Percentiles rank a stretch among this genome's conserved stretches.
phyloP scores from a whole-genome alignment of 1,140 invertebrate genomes.

The Druon quercuslanigerum region DNA sequence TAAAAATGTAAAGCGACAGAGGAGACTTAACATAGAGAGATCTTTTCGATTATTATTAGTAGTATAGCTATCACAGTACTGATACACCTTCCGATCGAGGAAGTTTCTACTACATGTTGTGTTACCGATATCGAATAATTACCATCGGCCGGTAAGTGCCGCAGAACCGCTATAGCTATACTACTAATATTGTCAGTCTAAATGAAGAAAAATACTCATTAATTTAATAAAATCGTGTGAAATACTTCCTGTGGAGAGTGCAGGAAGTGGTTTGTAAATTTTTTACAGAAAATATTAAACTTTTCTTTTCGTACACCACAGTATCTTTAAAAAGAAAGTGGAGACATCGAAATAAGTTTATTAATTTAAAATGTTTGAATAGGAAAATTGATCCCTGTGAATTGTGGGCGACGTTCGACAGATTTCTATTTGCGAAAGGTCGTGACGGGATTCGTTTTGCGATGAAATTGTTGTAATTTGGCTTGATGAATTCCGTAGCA shows the following conservation, averaged over 20 bases:
- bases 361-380: constrained; percentile 1
- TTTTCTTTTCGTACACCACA: constrained; percentile 10
- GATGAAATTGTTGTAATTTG: constrained; percentile 17
- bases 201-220: constrained; percentile 10
- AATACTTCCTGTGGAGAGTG: background rate
- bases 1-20: constrained; percentile 11
- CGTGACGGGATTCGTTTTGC: constrained; percentile 1
- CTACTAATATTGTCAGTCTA: background rate
- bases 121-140: too few relatives aligned
- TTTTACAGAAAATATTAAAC: constrained; percentile 18
- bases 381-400: constrained; percentile 25
- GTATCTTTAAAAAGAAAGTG: background rate
- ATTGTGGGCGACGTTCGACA: constrained; percentile 27
- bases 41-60: background rate
- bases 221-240: constrained; percentile 3
- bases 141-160: too few relatives aligned
- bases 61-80: too few relatives aligned
- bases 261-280: constrained; percentile 18
- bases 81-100: too few relatives aligned
- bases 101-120: too few relatives aligned
- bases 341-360: constrained; percentile 20
- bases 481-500: constrained; percentile 15
- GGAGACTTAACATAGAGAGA: constrained; percentile 24
- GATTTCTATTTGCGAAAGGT: constrained; percentile 25
- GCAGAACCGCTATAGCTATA: too few relatives aligned